phyloP scores from a whole-genome alignment of 2,888 invertebrate genomes.

The Andricus curvator region DNA sequence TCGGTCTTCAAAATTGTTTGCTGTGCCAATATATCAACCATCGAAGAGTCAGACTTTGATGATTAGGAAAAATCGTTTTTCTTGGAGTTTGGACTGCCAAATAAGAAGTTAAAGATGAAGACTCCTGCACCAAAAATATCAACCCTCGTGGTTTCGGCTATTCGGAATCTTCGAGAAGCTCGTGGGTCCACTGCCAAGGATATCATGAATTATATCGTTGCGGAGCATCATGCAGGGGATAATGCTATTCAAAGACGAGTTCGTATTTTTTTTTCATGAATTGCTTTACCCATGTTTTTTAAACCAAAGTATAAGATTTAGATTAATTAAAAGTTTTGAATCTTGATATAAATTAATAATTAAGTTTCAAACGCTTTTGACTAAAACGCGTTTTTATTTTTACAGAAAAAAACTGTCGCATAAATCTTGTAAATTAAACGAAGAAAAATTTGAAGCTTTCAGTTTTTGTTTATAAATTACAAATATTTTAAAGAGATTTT shows the following conservation, averaged over 20 bases:
- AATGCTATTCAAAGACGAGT: slow-evolving; percentile 67
- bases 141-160: slow-evolving; percentile 69
- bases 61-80: neutral
- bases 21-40: neutral
- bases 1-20: neutral
- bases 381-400: no score
- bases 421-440: no score
- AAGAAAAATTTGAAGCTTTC: no score
- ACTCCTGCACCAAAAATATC: slow-evolving; percentile 69
- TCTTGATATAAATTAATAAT: neutral
- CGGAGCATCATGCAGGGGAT: slow-evolving; percentile 66
- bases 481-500: no score
- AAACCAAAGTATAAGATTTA: neutral
- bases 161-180: slow-evolving; percentile 68
- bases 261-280: slow-evolving; percentile 26
- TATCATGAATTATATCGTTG: slow-evolving; percentile 71
- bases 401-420: no score
- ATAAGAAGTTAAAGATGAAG: slow-evolving; percentile 57
- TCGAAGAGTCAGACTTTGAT: neutral
- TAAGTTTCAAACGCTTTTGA: no score
- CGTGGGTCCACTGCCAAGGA: slow-evolving; percentile 73
- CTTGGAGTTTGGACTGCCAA: neutral
- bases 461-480: no score
- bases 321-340: neutral
- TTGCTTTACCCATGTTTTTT: neutral